Evolutionary conservation across 2,113 vertebrate genomes (phyloP), one percentile per base, ranked within the genome.

Genomic region (Lamprologus speciosus): DNA sequence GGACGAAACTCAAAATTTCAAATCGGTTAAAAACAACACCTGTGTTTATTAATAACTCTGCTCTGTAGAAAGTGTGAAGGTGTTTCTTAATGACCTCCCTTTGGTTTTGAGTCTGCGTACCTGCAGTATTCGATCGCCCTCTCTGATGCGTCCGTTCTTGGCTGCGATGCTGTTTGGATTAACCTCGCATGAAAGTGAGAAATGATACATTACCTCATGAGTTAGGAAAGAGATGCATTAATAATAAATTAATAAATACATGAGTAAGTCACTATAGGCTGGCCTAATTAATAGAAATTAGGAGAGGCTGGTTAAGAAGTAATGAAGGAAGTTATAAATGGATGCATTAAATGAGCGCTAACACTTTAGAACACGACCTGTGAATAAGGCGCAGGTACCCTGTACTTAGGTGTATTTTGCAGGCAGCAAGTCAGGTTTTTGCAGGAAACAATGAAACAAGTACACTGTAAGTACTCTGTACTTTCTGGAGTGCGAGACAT

Each of bases 91-190:
- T 47, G 3, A 47, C 14, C 63, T 42, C n/a, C 35, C 14, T 31
- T 73, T 12, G 10, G 14, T 0, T 75, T 9, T 9, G 75, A 26
- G 45, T 31, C 11, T 85, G 16, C 2, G 9, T 92, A 96, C 96
- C 96, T 96, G 95, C 16, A 96, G 82, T 55, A 96, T 96, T 12
- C 96, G 79, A 88, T 96, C 96, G 0, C 97, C 97, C 87, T 98
- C 97, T 3, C 97, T 94, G 89, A 98, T 97, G 26, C 97, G 96
- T 47, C 97, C 97, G 0, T 97, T 97, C 94, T 97, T 97, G 31
- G 97, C 97, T 50, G 97, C 97, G 5, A 98, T 97, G 93, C 97
- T 97, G 86, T 98, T 96, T 57, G 97, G 97, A 86, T 98, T 97
- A 13, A 98, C 97, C 97, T 98, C 35, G 9, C 17, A 31, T 12